Conservation (phyloP, 1,140 invertebrate genomes). For the Drosophila asahinai region DNA sequence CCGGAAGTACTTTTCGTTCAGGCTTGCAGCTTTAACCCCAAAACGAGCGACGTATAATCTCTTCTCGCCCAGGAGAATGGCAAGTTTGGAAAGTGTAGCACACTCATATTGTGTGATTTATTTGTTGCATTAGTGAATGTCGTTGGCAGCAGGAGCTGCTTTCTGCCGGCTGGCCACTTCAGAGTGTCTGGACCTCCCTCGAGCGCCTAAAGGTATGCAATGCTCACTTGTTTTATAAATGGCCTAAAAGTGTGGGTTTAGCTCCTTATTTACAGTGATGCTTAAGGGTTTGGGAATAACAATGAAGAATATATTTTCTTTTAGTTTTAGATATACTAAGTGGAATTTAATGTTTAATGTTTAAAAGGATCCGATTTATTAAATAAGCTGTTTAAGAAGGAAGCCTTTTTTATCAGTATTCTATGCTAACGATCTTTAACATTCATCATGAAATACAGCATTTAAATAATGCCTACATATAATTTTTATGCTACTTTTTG, state of each 20-base stretch:
- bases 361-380: too few relatives aligned
- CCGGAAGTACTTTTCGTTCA: background rate
- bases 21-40: conserved; percentile 16
- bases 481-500: too few relatives aligned
- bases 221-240: conserved; percentile 52
- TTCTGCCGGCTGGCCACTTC: conserved; percentile 39
- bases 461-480: too few relatives aligned
- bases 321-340: too few relatives aligned
- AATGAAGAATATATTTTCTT: background rate
- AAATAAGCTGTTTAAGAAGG: too few relatives aligned
- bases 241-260: conserved; percentile 12
- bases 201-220: conserved; percentile 50
- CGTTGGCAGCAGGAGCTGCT: conserved; percentile 26
- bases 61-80: conserved; percentile 12
- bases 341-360: too few relatives aligned
- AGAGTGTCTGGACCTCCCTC: conserved; percentile 27
- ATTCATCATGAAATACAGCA: too few relatives aligned
- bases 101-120: conserved; percentile 59
- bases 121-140: conserved; percentile 67
- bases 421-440: too few relatives aligned
- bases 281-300: background rate
- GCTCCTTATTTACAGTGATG: background rate
- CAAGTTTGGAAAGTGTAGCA: conserved; percentile 9
- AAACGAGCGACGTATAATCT: background rate
- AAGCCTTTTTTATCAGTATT: too few relatives aligned